These are phyloP conservation scores for Cephalopachus bancanus DNA, from an alignment of 2,797 vertebrate species.

Conservation along the genomic window DNA sequence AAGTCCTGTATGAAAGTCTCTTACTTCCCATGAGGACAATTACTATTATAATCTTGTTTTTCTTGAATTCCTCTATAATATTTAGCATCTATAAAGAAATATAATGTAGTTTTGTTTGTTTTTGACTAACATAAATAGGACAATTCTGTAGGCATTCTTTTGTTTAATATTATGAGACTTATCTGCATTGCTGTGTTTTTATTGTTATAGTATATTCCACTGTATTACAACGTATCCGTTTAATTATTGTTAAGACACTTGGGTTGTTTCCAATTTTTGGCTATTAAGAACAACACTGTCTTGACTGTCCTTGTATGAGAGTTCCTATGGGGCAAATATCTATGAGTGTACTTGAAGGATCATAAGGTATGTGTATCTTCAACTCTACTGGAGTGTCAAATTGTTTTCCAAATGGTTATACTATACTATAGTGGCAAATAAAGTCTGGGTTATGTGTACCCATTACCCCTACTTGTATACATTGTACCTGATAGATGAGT, in stretches of 20 bases:
- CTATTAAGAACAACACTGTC: background rate
- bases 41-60: conserved; percentile 1
- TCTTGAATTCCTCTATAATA: background rate
- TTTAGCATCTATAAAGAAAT: background rate
- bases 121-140: background rate
- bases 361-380: background rate
- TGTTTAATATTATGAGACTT: background rate
- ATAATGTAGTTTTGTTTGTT: background rate
- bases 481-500: no score
- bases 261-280: background rate
- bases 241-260: background rate
- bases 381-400: background rate
- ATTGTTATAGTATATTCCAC: background rate
- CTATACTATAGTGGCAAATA: background rate
- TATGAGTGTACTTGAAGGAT: background rate
- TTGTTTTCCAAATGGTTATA: background rate
- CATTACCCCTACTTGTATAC: no score
- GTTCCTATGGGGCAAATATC: background rate
- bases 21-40: background rate
- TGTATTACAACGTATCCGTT: background rate
- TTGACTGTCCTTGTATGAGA: background rate
- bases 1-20: background rate
- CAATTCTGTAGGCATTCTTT: background rate
- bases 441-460: no score
- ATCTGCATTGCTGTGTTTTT: background rate